Evolutionary conservation across 2,888 invertebrate genomes (phyloP).

Genomic region (Thymelicus lineola): DNA sequence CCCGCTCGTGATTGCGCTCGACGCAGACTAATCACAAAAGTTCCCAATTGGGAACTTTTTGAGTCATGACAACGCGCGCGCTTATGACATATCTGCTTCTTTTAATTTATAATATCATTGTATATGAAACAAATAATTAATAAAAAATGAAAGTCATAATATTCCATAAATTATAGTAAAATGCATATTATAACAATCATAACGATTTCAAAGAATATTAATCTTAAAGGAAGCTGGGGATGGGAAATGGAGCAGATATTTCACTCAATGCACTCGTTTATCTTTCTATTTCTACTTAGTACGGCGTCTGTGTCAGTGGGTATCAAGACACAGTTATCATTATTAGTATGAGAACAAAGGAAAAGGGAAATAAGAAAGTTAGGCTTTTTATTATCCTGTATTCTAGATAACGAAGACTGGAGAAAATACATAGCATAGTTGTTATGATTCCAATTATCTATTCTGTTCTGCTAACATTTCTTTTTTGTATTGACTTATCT

Average conservation of each 20-base stretch:
- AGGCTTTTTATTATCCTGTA: not conserved
- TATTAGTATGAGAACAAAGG: constrained; percentile 16
- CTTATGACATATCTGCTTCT: no score
- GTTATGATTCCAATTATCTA: no score
- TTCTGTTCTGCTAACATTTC: no score
- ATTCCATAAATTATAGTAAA: not conserved
- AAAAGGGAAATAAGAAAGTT: not conserved
- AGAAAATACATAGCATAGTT: not conserved
- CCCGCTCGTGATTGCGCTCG: no score
- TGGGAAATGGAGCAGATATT: constrained; percentile 36
- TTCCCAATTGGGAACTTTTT: no score
- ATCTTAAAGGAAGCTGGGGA: constrained; percentile 16
- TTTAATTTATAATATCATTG: no score
- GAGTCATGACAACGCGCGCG: no score
- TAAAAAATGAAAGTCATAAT: no score
- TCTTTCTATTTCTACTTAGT: constrained; percentile 27
- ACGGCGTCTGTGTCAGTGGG: constrained; percentile 23
- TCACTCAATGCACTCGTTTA: constrained; percentile 35
- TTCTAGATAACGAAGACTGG: not conserved
- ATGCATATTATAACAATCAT: not conserved
- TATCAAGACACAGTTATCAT: constrained; percentile 12
- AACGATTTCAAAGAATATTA: constrained; percentile 17
- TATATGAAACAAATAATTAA: no score
- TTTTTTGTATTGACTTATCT: no score
- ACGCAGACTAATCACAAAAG: no score